Evolutionary conservation across 2,113 vertebrate genomes (phyloP).

Genomic region (Pagrus major): DNA sequence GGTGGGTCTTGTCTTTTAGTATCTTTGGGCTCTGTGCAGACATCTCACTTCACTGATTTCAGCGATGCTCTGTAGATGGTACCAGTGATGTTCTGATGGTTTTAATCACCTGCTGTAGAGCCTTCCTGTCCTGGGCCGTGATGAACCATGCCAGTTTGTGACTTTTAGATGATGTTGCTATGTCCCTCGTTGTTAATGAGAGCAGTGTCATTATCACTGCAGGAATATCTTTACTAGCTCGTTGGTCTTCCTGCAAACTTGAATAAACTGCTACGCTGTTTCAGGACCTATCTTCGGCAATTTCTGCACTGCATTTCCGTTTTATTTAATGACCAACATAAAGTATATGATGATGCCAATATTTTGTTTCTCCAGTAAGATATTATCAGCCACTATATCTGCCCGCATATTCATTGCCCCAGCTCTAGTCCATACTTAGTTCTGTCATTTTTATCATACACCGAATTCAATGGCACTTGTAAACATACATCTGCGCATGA

Average conservation of each 20-base stretch:
- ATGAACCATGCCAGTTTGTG: too few species aligned
- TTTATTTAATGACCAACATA: not conserved
- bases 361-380: not conserved
- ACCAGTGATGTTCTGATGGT: too few species aligned
- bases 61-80: too few species aligned
- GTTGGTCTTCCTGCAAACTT: not conserved
- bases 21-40: too few species aligned
- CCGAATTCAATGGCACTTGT: too few species aligned
- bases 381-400: not conserved
- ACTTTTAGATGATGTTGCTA: not conserved
- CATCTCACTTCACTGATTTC: too few species aligned
- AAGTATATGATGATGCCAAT: not conserved
- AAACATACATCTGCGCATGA: not conserved
- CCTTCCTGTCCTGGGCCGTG: too few species aligned
- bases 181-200: not conserved
- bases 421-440: not conserved
- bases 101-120: too few species aligned
- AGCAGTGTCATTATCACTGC: not conserved
- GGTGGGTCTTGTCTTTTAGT: too few species aligned
- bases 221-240: not conserved
- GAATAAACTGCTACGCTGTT: not conserved
- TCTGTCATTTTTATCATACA: not conserved
- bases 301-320: not conserved
- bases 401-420: not conserved
- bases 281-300: not conserved